A percentile compares a stretch with the other conserved stretches of the same genome.
These are phyloP conservation scores for Sebastes glaucus DNA, from an alignment of 2,797 vertebrate genomes.

Conservation along the genomic window DNA sequence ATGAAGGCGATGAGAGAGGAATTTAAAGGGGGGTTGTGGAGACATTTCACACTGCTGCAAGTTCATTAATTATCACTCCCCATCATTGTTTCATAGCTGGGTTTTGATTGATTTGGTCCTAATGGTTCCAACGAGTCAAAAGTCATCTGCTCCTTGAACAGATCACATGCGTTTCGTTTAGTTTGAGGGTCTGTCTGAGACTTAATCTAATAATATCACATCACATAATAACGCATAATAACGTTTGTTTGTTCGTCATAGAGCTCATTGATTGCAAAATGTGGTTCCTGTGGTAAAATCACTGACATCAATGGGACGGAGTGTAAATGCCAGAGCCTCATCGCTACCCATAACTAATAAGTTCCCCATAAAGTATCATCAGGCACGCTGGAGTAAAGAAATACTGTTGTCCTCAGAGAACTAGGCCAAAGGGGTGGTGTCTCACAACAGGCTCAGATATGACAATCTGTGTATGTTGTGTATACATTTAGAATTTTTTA, in stretches of 20 bases:
- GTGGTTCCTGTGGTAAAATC: not conserved
- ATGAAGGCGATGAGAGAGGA: not conserved
- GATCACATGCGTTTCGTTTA: not conserved
- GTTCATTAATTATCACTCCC: slow-evolving; percentile 20
- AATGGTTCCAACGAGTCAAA: slow-evolving; percentile 8
- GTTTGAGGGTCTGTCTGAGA: not conserved
- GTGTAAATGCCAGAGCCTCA: not conserved
- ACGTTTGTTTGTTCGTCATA: not conserved
- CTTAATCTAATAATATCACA: not conserved
- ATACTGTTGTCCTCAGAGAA: not conserved
- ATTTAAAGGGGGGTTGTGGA: not conserved
- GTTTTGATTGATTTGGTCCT: not conserved
- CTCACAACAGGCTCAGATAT: not conserved
- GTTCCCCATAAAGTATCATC: not conserved
- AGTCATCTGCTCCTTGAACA: not conserved
- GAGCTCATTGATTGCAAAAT: not conserved
- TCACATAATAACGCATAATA: not conserved
- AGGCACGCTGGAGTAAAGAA: not conserved
- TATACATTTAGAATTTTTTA: not conserved
- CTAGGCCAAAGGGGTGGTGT: not conserved
- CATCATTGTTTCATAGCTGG: not conserved
- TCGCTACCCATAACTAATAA: not conserved
- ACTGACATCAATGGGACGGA: not conserved
- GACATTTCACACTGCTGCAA: slow-evolving; percentile 31
- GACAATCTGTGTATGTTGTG: not conserved